These are phyloP conservation scores for Chymomyza fuscimana DNA, from an alignment of 2,888 invertebrate genomes.

Conservation along the genomic window DNA sequence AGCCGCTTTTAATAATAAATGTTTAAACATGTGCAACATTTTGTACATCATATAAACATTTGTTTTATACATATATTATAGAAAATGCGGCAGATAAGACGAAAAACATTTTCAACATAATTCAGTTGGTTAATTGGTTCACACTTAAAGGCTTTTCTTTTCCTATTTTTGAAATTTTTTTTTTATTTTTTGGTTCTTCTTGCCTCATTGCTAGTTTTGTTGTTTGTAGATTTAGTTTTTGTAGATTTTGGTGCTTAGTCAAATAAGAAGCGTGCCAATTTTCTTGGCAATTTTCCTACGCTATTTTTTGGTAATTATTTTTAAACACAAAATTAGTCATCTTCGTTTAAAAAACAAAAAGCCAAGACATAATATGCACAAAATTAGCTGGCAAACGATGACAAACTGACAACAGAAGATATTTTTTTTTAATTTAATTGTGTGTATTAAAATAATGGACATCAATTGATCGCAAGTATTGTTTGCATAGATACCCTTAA, in stretches of 20 bases:
- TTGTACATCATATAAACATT: neutral
- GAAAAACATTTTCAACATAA: conserved; percentile 52
- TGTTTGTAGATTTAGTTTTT: conserved; percentile 17
- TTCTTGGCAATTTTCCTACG: conserved; percentile 60
- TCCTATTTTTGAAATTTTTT: neutral
- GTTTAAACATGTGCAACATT: neutral
- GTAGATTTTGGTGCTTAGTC: conserved; percentile 15
- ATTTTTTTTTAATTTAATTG: neutral
- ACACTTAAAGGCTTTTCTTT: conserved; percentile 43
- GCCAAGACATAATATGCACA: neutral
- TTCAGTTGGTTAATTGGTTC: conserved; percentile 63
- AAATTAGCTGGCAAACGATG: neutral
- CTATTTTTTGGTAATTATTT: conserved; percentile 46
- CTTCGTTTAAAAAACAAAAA: neutral
- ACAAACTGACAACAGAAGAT: neutral
- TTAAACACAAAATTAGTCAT: conserved; percentile 64
- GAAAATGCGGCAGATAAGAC: conserved; percentile 33
- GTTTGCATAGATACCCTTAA: too few relatives aligned
- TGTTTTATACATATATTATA: neutral
- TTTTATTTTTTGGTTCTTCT: conserved; percentile 19
- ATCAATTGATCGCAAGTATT: too few relatives aligned
- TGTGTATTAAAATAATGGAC: too few relatives aligned
- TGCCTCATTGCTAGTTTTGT: conserved; percentile 11
- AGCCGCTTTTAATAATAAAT: neutral
- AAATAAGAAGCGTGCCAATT: conserved; percentile 67